Evolutionary conservation across 2,797 vertebrate genomes (phyloP), one percentile per base, ranked within the genome.

Genomic region (Tolypeutes matacus): DNA sequence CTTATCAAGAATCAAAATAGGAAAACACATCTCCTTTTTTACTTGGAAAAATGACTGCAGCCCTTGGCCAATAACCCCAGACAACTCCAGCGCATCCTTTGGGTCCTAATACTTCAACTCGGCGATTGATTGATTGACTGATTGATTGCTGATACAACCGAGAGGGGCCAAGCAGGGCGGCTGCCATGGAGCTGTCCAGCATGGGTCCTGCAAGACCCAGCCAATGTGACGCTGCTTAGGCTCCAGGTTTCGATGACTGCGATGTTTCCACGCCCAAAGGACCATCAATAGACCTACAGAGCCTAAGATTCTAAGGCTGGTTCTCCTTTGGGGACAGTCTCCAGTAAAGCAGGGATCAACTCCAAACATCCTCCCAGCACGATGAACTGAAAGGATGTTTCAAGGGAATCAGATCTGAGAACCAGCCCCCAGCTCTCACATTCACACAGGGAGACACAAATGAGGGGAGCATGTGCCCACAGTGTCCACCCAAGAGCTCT

Each of bases 281-380:
- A 15, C 39, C 58, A 13, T 13, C 18, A 4, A 7, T 0, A 34
- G 56, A 21, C 69, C 46, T 10, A 20, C 20, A 46, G 60, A 49
- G 23, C 64, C 42, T 2, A 7, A 72, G 17, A 21, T 21, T 51
- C 67, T 82, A 18, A 10, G 0, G 0, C 0, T 1, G 58, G 27
- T 46, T 82, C 53, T 86, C 69, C 62, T 42, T 56, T 36, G 15
- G 25, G 4, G 20, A 15, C 62, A 27, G 18, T 70, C n/a, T 53
- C 27, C 14, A 60, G n/a, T 31, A 36, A 69, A 39, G 27, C 25
- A 15, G 18, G 20, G 12, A 17, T 76, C 64, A 4, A 3, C 39
- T 84, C 18, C 36, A 21, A 39, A 15, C 9, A 49, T 39, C 11
- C 36, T 51, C 13, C 29, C 49, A 39, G 82, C 87, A 23, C 4